Base-by-base conservation (phyloP, 2,113 vertebrate genomes). In the Himantopus leucocephalus region DNA sequence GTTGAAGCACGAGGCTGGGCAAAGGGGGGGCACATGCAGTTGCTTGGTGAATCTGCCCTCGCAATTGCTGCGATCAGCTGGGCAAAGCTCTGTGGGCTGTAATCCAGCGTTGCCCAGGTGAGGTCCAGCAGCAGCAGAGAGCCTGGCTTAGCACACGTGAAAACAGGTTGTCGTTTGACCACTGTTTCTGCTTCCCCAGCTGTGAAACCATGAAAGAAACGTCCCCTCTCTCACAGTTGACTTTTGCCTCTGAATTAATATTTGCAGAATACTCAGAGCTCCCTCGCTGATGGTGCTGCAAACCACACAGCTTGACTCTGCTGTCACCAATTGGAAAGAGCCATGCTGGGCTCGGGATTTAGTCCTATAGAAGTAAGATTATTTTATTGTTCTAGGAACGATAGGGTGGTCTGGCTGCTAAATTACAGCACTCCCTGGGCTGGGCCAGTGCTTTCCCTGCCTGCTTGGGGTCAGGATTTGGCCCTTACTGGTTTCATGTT, bases 371-470 rank as follows among this genome's bases (percentile, higher is more conserved):
- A 92, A 85, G 80, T 92, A 66, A 85, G 89, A 94, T 91, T 82
- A 91, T 75, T 82, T 97, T 96, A 88, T 94, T 96, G 92, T 95
- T 95, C 85, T 94, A 88, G 50, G 45, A 96, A 88, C 1, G 52
- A 85, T 95, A 87, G 92, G 93, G 97, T 95, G 94, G 89, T 96
- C 94, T 95, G 81, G 66, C 67, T 95, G 95, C 84, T 91, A 94
- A 88, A 95, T 94, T 77, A 79, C 71, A 91, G 77, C 58, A 83
- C 84, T 96, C 89, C 77, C 90, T 92, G 84, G 83, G 80, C 77
- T 92, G 77, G 81, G 83, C 88, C 39, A 52, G 22, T 86, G 82
- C 73, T 88, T 90, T 88, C 68, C 58, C 68, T 95, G 87, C 19
- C 30, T 95, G 74, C 63, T 79, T 85, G 60, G 90, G 91, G 90